Conservation (phyloP, 2,888 invertebrate genomes). For the Ectemnius cavifrons region DNA sequence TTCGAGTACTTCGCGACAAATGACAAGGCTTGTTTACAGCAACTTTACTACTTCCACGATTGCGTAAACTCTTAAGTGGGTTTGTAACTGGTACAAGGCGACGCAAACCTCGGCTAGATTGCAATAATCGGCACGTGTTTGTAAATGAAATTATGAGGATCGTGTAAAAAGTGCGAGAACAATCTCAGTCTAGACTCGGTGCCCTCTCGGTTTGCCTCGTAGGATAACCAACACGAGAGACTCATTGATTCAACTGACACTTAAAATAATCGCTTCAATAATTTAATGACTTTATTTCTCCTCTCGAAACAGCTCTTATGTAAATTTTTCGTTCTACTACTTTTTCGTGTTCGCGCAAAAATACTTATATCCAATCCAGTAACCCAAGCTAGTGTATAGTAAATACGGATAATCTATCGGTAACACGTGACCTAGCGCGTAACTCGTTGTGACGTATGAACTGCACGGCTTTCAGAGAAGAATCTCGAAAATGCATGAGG, state of each 20-base stretch:
- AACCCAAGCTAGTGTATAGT: neutral
- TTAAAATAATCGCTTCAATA: too few relatives aligned
- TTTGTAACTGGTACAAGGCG: slow-evolving; percentile 2
- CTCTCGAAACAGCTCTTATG: too few relatives aligned
- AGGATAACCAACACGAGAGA: too few relatives aligned
- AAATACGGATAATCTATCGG: slow-evolving; percentile 8
- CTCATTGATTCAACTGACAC: too few relatives aligned
- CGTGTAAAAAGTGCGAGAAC: neutral
- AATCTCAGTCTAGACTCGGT: neutral
- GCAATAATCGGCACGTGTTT: slow-evolving; percentile 6
- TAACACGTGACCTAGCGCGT: slow-evolving; percentile 21
- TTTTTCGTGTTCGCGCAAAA: too few relatives aligned
- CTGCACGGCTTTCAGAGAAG: slow-evolving; percentile 12
- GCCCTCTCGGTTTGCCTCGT: neutral
- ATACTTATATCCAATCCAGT: neutral
- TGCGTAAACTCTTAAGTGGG: slow-evolving; percentile 2
- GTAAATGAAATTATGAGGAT: slow-evolving; percentile 6
- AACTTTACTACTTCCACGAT: neutral
- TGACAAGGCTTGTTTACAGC: neutral
- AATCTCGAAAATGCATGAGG: slow-evolving; percentile 47
- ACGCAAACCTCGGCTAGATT: slow-evolving; percentile 1
- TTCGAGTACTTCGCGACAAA: neutral
- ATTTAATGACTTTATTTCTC: too few relatives aligned
- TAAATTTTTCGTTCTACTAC: too few relatives aligned
- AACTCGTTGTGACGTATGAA: neutral